A percentile compares a stretch with the other conserved stretches of the same genome.
Evolutionary conservation across 2,797 vertebrate genomes (phyloP).

Genomic region (Gallirallus australis): DNA sequence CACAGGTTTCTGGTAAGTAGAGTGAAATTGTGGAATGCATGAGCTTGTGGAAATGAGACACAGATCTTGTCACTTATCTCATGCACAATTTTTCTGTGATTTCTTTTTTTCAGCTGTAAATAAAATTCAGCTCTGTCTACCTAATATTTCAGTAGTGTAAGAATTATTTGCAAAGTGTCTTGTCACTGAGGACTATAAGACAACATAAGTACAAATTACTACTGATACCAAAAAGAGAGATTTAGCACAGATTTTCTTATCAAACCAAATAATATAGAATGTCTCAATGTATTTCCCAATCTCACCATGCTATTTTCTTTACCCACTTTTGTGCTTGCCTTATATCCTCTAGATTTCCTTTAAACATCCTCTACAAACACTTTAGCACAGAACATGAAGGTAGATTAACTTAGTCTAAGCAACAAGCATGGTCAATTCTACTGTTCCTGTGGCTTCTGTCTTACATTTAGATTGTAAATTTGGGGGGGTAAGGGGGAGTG

Average conservation of each 20-base stretch:
- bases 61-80: neutral
- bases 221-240: neutral
- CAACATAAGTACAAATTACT: neutral
- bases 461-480: neutral
- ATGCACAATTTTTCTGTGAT: neutral
- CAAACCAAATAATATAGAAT: neutral
- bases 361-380: neutral
- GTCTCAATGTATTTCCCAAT: neutral
- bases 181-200: neutral
- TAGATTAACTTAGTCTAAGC: neutral
- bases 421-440: neutral
- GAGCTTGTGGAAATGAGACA: neutral
- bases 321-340: neutral
- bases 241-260: neutral
- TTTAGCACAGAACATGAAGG: neutral
- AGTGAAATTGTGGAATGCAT: neutral
- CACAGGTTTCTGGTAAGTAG: neutral
- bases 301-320: neutral
- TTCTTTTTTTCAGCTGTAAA: neutral
- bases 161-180: neutral
- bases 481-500: rapidly evolving
- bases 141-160: neutral
- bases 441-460: neutral
- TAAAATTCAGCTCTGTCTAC: neutral
- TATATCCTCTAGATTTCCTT: neutral